Evolutionary conservation across 2,888 invertebrate species (phyloP).

Genomic region (Scrobipalpa costella): DNA sequence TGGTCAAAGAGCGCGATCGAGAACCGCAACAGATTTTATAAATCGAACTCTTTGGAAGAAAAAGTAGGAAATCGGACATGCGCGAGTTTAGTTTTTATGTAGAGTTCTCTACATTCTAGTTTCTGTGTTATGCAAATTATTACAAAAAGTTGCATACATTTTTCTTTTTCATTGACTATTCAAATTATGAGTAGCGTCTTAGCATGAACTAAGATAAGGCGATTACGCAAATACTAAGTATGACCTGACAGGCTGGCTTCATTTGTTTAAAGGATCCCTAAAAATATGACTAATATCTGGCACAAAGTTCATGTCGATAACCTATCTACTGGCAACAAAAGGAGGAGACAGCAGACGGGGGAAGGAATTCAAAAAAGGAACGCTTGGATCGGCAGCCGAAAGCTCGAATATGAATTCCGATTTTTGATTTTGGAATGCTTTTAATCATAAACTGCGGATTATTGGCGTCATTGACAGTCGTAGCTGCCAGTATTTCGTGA

Average conservation of each 20-base stretch:
- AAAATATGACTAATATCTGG: constrained; percentile 67
- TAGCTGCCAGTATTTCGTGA: constrained; percentile 5
- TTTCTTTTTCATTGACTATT: too few species aligned
- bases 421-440: constrained; percentile 47
- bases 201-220: neutral
- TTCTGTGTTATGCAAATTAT: neutral
- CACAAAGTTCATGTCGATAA: constrained; percentile 73
- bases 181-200: neutral
- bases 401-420: constrained; percentile 44
- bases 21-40: constrained; percentile 71
- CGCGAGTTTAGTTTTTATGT: neutral
- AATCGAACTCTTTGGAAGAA: constrained; percentile 52
- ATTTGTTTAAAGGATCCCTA: neutral
- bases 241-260: too few species aligned
- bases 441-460: constrained; percentile 30
- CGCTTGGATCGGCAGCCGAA: constrained; percentile 42
- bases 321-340: constrained; percentile 64
- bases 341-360: constrained; percentile 52
- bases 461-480: constrained; percentile 25
- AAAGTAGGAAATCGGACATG: constrained; percentile 42
- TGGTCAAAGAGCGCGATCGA: constrained; percentile 73
- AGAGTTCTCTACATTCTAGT: neutral
- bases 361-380: constrained; percentile 63
- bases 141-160: neutral
- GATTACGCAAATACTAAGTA: too few species aligned